These are phyloP conservation scores for Amia ocellicauda DNA, from an alignment of 2,113 vertebrate genomes.

Conservation along the genomic window DNA sequence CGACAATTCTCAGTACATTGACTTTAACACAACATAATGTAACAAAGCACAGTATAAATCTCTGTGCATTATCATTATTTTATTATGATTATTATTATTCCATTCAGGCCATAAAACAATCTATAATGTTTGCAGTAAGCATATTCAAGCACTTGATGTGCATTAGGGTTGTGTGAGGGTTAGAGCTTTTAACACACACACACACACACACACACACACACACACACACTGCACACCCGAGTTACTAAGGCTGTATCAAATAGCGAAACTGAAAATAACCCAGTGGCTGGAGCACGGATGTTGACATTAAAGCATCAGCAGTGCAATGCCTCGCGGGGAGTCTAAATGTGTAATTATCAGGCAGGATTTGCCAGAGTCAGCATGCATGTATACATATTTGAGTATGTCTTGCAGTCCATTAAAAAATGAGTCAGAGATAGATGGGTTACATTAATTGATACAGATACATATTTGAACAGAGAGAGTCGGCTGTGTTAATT, in stretches of 20 bases:
- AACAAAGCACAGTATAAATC: too few relatives aligned
- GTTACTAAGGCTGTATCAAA: slow-evolving; percentile 46
- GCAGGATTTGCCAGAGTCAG: not conserved
- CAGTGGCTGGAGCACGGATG: not conserved
- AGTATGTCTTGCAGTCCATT: not conserved
- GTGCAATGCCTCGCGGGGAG: not conserved
- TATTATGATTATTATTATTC: too few relatives aligned
- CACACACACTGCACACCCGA: slow-evolving; percentile 6
- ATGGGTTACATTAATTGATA: not conserved
- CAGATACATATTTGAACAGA: not conserved
- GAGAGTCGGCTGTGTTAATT: not conserved
- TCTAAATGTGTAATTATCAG: slow-evolving; percentile 2
- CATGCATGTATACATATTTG: not conserved
- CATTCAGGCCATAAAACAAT: too few relatives aligned
- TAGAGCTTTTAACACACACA: too few relatives aligned
- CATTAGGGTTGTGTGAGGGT: too few relatives aligned
- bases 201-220: too few relatives aligned
- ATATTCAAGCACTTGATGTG: too few relatives aligned
- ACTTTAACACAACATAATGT: too few relatives aligned
- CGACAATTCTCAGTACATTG: too few relatives aligned
- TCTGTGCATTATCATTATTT: too few relatives aligned
- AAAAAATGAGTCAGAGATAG: not conserved
- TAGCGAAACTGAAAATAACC: not conserved
- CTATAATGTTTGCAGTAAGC: too few relatives aligned
- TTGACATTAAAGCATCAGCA: not conserved